Percentiles rank a stretch among this genome's conserved stretches.
These are phyloP conservation scores for Sebastes miniatus DNA, from an alignment of 2,797 vertebrate genomes.

Conservation along the genomic window DNA sequence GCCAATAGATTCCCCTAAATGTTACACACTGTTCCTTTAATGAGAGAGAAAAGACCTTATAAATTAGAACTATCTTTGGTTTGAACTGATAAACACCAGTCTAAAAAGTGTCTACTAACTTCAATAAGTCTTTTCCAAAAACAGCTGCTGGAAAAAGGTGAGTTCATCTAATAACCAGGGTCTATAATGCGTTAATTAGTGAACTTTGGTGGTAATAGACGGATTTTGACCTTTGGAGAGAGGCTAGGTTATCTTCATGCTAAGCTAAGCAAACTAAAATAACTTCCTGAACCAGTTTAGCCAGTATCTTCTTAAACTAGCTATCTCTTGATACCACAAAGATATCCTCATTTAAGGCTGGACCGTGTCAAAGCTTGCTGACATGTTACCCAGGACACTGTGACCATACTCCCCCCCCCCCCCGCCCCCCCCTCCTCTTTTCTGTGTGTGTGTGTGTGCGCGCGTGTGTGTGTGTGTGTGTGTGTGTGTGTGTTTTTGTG, in stretches of 20 bases:
- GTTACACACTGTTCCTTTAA: too few species aligned
- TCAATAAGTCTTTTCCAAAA: too few species aligned
- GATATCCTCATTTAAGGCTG: slow-evolving; percentile 57
- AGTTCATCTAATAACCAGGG: too few species aligned
- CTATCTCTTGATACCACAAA: slow-evolving; percentile 37
- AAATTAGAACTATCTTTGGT: too few species aligned
- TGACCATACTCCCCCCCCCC: slow-evolving; percentile 56
- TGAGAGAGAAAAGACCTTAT: too few species aligned
- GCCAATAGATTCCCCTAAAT: too few species aligned
- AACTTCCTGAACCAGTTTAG: not conserved
- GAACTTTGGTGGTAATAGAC: not conserved
- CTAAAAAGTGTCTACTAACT: too few species aligned
- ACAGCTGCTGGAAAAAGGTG: too few species aligned
- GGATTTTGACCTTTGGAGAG: not conserved
- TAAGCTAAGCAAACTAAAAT: not conserved
- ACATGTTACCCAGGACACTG: slow-evolving; percentile 68
- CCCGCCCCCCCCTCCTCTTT: not conserved
- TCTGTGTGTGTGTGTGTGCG: not conserved
- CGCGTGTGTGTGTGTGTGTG: not conserved
- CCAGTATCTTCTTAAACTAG: slow-evolving; percentile 10
- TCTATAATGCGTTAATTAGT: not conserved
- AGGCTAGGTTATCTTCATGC: not conserved
- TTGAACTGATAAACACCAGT: too few species aligned
- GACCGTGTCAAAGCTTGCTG: slow-evolving; percentile 67
- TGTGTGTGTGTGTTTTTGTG: not conserved